Evolutionary conservation across 2,888 invertebrate genomes (phyloP).

Genomic region (Rhamnusium bicolor): DNA sequence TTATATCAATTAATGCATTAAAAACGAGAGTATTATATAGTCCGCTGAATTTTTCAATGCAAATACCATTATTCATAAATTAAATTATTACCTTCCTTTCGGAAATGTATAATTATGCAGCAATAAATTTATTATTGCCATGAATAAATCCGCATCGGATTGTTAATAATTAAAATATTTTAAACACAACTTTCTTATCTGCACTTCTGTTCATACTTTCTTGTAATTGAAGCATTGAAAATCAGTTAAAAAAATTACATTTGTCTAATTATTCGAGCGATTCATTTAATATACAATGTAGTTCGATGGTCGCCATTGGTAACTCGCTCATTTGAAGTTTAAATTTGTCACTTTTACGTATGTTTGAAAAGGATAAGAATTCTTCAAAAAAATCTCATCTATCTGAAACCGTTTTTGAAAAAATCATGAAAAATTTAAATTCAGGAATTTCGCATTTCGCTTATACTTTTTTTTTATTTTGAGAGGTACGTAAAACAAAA

Average conservation of each 20-base stretch:
- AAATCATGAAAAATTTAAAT: too few species aligned
- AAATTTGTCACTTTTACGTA: too few species aligned
- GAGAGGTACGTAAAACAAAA: too few species aligned
- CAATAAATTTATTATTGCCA: not conserved
- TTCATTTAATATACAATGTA: too few species aligned
- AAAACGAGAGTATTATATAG: not conserved
- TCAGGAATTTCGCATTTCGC: too few species aligned
- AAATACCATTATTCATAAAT: constrained; percentile 9
- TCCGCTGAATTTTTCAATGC: not conserved
- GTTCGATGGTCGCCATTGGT: too few species aligned
- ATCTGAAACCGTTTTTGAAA: too few species aligned
- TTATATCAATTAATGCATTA: not conserved
- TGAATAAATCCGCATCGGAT: not conserved
- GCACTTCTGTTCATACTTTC: not conserved
- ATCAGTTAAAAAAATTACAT: not conserved
- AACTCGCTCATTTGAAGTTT: too few species aligned
- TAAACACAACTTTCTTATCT: constrained; percentile 1
- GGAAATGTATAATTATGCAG: constrained; percentile 7
- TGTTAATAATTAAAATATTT: constrained; percentile 12
- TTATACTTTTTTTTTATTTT: too few species aligned
- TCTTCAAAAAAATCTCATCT: too few species aligned
- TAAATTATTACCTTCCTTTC: constrained; percentile 25
- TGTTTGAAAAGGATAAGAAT: too few species aligned
- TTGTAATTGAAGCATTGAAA: not conserved
- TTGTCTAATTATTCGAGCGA: not conserved